Evolutionary conservation across 2,888 invertebrate genomes (phyloP), one percentile per base, ranked within the genome.

Genomic region (Agrilus biguttatus): DNA sequence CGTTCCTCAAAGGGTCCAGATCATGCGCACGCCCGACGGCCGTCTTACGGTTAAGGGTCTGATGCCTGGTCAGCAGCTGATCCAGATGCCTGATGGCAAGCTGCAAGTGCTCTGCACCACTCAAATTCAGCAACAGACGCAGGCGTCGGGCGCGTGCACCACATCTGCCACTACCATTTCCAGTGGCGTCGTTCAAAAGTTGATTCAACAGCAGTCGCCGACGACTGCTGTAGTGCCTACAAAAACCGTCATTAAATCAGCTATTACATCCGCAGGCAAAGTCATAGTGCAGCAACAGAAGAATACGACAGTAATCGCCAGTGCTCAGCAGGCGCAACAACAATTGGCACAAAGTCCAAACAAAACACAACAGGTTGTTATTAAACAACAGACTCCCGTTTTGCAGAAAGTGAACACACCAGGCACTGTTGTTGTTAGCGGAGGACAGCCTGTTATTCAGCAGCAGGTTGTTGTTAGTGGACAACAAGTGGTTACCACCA

Each of bases 41-140:
- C 90, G 91, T 66, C 71, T 93, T 13, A 88, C 91, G 54, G 92
- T 95, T 2, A 79, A 88, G 46, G 95, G 95, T 1, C 71, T 95
- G 8, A 75, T 89, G 64, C 87, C 91, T 37, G 93, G 92, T 42
- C 95, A 95, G 60, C 92, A 93, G 59, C 69, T 95, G 43, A 81
- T 93, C 36, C 88, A 92, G 62, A 83, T 91, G 76, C 84, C 92
- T 0, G 93, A 95, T 63, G 95, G 95, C 0, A 89, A 90, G 61
- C 68, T 93, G 19, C 92, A 93, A 60, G 81, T 93, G 14, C 72
- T 86, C 33, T 81, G 77, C 61, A 75, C 80, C 8, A 73, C 75
- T 7, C 79, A 79, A 57, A 62, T 51, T 42, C 60, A 44, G 37
- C 53, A 61, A 41, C 57, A 58, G 45, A 63, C 71, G n/a, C 63